Evolutionary conservation across 1,140 invertebrate species (phyloP), one percentile per base, ranked within the genome.

Genomic region (Varroa destructor): DNA sequence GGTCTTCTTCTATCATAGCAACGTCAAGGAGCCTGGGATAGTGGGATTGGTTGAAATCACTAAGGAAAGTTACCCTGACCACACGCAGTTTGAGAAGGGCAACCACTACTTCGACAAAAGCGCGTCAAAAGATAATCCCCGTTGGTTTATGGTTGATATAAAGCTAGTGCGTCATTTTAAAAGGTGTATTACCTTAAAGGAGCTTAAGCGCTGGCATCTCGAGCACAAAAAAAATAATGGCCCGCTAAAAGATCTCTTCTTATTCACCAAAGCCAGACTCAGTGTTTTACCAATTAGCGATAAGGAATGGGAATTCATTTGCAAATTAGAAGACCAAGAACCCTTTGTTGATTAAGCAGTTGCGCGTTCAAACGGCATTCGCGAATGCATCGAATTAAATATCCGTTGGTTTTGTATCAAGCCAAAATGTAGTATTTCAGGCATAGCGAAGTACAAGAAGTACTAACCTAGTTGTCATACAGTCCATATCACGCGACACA

Each of bases 1-100:
- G 70, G 77, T 75, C 6, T 80, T 80, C 73, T 80, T 80, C 71
- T 80, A 80, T 72, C 79, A 80, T 73, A 80, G 79, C 70, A 80
- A 80, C 74, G 77, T 77, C 70, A 80, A 80, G 73, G 74, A 75
- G 56, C 79, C 79, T 25, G 79, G 79, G n/a, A 79, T 80, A 14
- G 77, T 75, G 72, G 79, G 76, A 37, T 74, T 78, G n/a, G 77
- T 78, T 74, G 73, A 77, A 73, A 77, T 79, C 72, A 71, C 56
- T 14, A 79, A 75, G 72, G 78, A 79, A 72, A 74, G 75, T 51
- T 79, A 80, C 74, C 75, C 75, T 12, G 79, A 80, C 72, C 78
- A 78, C 71, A 80, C 79, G 6, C 77, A 78, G 73, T 80, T 80
- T 77, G 78, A 79, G 71, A 71, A 74, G 46, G 77, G 79, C 71